Evolutionary conservation across 2,113 vertebrate genomes (phyloP).

Genomic region (Brachirus orientalis): DNA sequence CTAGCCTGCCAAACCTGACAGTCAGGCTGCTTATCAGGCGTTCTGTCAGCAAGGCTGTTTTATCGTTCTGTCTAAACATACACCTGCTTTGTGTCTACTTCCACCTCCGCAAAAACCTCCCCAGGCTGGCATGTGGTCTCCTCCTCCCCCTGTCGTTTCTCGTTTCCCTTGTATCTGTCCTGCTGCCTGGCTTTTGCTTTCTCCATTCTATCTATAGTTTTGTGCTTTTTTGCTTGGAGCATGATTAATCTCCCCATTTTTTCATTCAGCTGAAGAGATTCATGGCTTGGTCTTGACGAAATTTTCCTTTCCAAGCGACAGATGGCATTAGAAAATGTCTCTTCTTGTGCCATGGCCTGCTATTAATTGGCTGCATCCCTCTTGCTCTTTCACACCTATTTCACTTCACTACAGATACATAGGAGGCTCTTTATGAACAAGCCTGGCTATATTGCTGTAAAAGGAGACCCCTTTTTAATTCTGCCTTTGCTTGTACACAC

Average conservation of each 20-base stretch:
- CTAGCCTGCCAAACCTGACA: slow-evolving; percentile 71
- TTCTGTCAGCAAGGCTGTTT: slow-evolving; percentile 65
- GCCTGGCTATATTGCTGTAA: too few relatives aligned
- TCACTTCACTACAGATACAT: too few relatives aligned
- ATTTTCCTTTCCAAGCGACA: slow-evolving; percentile 33
- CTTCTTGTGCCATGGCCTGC: slow-evolving; percentile 21
- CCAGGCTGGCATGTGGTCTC: slow-evolving; percentile 23
- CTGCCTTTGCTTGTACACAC: background rate
- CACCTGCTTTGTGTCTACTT: slow-evolving; percentile 74
- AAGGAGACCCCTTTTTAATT: too few relatives aligned
- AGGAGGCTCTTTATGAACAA: too few relatives aligned
- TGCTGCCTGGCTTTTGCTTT: slow-evolving; percentile 25
- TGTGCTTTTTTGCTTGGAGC: background rate
- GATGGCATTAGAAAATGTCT: slow-evolving; percentile 33
- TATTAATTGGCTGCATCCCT: slow-evolving; percentile 21
- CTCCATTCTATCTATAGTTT: slow-evolving; percentile 14
- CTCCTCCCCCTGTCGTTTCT: slow-evolving; percentile 25
- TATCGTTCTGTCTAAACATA: slow-evolving; percentile 70
- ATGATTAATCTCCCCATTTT: slow-evolving; percentile 43
- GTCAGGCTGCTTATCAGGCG: slow-evolving; percentile 72
- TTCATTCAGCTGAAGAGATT: slow-evolving; percentile 14
- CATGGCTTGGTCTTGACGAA: background rate
- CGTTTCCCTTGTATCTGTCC: slow-evolving; percentile 19
- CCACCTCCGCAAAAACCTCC: slow-evolving; percentile 58
- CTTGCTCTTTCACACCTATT: background rate